These are phyloP conservation scores for Dryobota labecula DNA, from an alignment of 2,888 invertebrate species.

Conservation along the genomic window DNA sequence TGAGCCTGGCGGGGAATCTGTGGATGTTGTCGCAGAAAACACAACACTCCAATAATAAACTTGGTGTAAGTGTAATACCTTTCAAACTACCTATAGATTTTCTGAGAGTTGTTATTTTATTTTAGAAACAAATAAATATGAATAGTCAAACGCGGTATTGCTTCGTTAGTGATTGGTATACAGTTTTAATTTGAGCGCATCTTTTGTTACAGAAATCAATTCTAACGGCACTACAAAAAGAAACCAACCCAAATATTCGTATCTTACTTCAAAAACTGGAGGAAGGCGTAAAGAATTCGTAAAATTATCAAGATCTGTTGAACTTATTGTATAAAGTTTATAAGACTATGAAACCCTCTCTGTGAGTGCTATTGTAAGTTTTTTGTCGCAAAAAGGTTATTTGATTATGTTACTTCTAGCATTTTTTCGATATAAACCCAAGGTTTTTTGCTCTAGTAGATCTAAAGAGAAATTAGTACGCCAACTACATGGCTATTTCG, in stretches of 20 bases:
- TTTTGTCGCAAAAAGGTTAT: slow-evolving; percentile 31
- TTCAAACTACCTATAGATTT: background rate
- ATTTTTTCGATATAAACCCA: slow-evolving; percentile 14
- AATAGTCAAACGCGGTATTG: background rate
- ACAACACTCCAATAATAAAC: slow-evolving; percentile 79
- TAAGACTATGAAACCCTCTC: slow-evolving; percentile 13
- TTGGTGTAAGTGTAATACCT: slow-evolving; percentile 75
- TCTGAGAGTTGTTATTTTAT: background rate
- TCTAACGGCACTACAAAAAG: slow-evolving; percentile 75
- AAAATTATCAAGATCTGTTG: slow-evolving; percentile 25
- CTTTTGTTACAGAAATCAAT: slow-evolving; percentile 81
- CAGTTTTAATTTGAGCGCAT: slow-evolving; percentile 4
- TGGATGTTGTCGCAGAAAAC: slow-evolving; percentile 95
- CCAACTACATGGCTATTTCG: slow-evolving; percentile 38
- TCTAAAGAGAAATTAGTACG: slow-evolving; percentile 50
- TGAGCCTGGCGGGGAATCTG: slow-evolving; percentile 93
- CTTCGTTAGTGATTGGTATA: background rate
- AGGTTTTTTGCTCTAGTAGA: slow-evolving; percentile 22
- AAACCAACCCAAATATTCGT: slow-evolving; percentile 70
- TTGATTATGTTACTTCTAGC: slow-evolving; percentile 21
- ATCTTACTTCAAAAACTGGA: slow-evolving; percentile 76
- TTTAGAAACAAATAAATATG: background rate
- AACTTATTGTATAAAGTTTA: slow-evolving; percentile 9
- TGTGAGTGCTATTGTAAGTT: slow-evolving; percentile 27
- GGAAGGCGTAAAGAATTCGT: slow-evolving; percentile 60